Evolutionary conservation across 1,140 invertebrate genomes (phyloP), one percentile per base, ranked within the genome.

Genomic region (Drosophila littoralis): DNA sequence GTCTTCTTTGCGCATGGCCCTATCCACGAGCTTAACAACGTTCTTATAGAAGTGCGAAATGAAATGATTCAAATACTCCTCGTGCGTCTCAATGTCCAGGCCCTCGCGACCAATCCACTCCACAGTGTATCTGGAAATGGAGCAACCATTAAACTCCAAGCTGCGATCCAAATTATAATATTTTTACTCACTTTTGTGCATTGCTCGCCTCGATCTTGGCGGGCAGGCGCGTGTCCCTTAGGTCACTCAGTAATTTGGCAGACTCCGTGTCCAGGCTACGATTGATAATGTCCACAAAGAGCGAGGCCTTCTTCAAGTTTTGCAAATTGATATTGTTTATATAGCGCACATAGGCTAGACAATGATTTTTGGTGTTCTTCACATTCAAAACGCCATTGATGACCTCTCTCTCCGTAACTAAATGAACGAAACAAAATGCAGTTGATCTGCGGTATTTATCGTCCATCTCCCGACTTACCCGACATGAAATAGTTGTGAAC

Each of bases 401-500:
- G 0, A 99, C 98, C 94, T 99, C 98, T 55, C 98, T 93, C 93
- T 99, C 98, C 0, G 98, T 99, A 9, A 99, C 98, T 98, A 92
- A 55, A 94, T 93, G 76, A 81, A 71, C 71, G 22, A 1, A 9
- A 6, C 8, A 6, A 12, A 10, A 10, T 36, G 15, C 33, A 36
- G 0, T 10, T 52, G 13, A 52, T 35, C n/a, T 15, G 1, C 13
- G 7, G 3, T 1, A 32, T 6, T 51, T 3, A 1, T n/a, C 7
- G 50, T 5, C 22, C 22, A 28, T 28, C 12, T 15, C 13, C 35
- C 10, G 22, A 72, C 72, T 93, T 94, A 99, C 98, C 98, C 65
- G 98, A 99, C 98, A 99, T 99, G 88, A 98, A 99, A 93, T 99
- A 99, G 93, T 99, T 99, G 82, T 99, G 98, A 95, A 98, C 98